These are phyloP conservation scores for Cynocephalus volans DNA, from an alignment of 2,113 vertebrate species.

Conservation along the genomic window DNA sequence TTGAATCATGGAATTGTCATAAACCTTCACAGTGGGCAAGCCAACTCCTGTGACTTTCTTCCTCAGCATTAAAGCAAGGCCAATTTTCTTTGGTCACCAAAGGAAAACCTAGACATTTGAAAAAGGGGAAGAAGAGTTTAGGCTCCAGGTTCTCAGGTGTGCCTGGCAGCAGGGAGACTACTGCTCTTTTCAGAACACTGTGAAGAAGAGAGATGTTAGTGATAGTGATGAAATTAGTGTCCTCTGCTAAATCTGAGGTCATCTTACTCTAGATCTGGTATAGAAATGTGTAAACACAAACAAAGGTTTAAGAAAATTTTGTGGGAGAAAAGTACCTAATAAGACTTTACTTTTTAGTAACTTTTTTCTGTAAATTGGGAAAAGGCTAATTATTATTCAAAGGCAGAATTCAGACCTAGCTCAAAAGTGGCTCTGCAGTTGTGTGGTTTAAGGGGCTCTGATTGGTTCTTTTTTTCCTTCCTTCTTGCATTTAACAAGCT, in stretches of 20 bases:
- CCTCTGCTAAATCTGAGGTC: not conserved
- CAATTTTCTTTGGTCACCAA: not conserved
- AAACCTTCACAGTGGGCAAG: not conserved
- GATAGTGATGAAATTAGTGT: not conserved
- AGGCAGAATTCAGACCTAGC: not conserved
- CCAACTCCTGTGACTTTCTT: not conserved
- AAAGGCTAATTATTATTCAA: slow-evolving; percentile 47
- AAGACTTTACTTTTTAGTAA: slow-evolving; percentile 25
- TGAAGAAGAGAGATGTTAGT: not conserved
- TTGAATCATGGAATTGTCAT: not conserved
- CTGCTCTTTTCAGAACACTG: not conserved
- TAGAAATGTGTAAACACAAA: not conserved
- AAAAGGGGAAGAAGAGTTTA: not conserved
- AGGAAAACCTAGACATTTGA: slow-evolving; percentile 14
- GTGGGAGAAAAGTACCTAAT: not conserved
- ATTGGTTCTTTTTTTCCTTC: not conserved
- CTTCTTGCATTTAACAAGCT: not conserved
- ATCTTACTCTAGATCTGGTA: not conserved
- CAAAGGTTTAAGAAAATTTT: slow-evolving; percentile 2
- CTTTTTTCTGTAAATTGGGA: slow-evolving; percentile 26
- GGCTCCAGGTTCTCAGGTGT: not conserved
- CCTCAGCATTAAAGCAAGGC: not conserved
- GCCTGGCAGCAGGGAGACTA: not conserved
- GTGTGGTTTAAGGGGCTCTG: not conserved
- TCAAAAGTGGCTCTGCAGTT: not conserved